Conservation (phyloP, 2,888 invertebrate genomes). For the Spisula solida region DNA sequence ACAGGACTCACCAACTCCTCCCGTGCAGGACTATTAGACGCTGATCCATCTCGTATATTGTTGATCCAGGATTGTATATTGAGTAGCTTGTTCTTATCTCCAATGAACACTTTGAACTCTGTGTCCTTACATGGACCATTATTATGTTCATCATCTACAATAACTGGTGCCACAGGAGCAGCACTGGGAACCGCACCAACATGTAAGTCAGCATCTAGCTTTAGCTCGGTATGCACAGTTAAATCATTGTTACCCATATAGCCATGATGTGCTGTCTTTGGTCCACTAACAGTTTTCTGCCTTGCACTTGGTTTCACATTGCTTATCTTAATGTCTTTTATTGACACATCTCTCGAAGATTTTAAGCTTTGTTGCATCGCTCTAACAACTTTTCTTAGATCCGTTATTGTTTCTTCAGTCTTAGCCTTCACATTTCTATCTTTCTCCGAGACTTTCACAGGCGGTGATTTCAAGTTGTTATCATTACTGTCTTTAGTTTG, state of each 20-base stretch:
- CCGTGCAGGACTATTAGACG: constrained; percentile 51
- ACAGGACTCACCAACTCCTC: neutral
- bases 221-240: constrained; percentile 18
- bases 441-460: neutral
- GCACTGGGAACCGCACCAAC: too few species aligned
- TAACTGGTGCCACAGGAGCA: neutral
- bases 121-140: constrained; percentile 36
- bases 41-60: constrained; percentile 55
- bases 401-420: neutral
- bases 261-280: neutral
- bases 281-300: neutral
- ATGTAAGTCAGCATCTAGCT: neutral
- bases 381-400: constrained; percentile 48
- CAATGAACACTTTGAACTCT: constrained; percentile 59
- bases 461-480: neutral
- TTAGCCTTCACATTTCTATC: neutral
- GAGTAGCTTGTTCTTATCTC: constrained; percentile 71
- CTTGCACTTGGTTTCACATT: neutral
- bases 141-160: neutral
- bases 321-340: constrained; percentile 36
- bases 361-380: neutral
- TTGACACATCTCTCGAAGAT: constrained; percentile 19
- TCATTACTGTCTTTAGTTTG: neutral
- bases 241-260: constrained; percentile 14
- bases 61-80: constrained; percentile 77